A percentile compares a stretch with the other conserved stretches of the same genome.
Conservation (phyloP, 2,113 vertebrate genomes). For the Mionectes macconnelli region DNA sequence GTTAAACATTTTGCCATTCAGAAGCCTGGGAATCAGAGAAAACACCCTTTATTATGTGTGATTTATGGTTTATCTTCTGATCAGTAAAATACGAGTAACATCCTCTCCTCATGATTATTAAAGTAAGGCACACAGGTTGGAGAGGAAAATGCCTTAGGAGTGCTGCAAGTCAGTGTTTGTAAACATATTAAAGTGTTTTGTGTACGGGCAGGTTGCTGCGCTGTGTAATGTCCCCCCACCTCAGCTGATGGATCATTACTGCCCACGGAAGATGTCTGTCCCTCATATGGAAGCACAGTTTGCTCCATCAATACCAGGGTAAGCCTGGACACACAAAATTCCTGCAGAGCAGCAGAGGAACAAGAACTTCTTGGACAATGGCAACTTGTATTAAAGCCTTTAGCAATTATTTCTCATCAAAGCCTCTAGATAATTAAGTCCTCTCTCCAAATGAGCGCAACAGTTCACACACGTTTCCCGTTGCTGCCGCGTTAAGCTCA, state of each 20-base stretch:
- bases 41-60: not conserved
- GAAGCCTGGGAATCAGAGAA: not conserved
- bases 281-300: not conserved
- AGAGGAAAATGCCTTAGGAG: rapidly evolving
- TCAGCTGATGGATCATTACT: not conserved
- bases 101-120: not conserved
- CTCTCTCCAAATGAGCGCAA: not conserved
- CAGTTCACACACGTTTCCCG: not conserved
- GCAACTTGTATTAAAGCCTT: not conserved
- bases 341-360: rapidly evolving
- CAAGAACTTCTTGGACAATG: not conserved
- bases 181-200: not conserved
- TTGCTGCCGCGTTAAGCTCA: not conserved
- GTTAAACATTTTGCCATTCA: no score
- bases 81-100: not conserved
- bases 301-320: rapidly evolving
- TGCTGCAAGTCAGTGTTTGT: not conserved
- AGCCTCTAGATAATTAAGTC: constrained; percentile 6
- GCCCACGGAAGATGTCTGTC: not conserved
- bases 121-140: not conserved
- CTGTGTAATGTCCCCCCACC: rapidly evolving
- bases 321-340: not conserved
- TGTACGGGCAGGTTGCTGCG: not conserved
- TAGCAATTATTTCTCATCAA: not conserved
- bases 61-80: not conserved